Percentiles rank a stretch among this genome's conserved stretches.
These are phyloP conservation scores for Syrmaticus mikado DNA, from an alignment of 2,113 vertebrate species.

Conservation along the genomic window DNA sequence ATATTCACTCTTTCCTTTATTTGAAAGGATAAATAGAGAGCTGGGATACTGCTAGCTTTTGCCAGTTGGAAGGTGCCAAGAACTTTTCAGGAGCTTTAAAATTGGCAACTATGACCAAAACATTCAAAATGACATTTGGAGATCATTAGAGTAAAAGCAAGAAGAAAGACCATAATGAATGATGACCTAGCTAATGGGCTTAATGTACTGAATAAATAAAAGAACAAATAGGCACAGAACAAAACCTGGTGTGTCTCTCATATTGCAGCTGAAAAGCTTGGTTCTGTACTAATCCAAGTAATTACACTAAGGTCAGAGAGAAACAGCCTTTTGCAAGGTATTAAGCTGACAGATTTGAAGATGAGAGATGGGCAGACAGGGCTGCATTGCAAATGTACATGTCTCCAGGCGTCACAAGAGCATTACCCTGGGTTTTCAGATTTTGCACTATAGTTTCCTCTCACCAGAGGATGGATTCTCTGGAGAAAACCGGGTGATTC, in stretches of 20 bases:
- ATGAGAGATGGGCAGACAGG: not conserved
- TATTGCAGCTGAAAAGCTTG: constrained; percentile 38
- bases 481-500: not conserved
- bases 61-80: not conserved
- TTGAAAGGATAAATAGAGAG: not conserved
- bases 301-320: constrained; percentile 2
- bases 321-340: constrained; percentile 5
- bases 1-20: not conserved
- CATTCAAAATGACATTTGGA: constrained; percentile 26
- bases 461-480: not conserved
- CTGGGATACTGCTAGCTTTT: not conserved
- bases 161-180: constrained; percentile 13
- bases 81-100: constrained; percentile 22
- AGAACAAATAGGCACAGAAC: constrained; percentile 39
- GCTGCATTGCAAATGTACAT: not conserved
- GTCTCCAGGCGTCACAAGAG: not conserved
- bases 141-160: constrained; percentile 9
- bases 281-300: constrained; percentile 31
- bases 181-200: constrained; percentile 29
- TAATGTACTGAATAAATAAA: constrained; percentile 26
- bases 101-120: not conserved
- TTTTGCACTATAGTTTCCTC: not conserved
- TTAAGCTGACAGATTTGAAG: not conserved
- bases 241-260: constrained; percentile 25
- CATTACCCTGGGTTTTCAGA: not conserved